Evolutionary conservation across 2,888 invertebrate species (phyloP).

Genomic region (Bugulina stolonifera): DNA sequence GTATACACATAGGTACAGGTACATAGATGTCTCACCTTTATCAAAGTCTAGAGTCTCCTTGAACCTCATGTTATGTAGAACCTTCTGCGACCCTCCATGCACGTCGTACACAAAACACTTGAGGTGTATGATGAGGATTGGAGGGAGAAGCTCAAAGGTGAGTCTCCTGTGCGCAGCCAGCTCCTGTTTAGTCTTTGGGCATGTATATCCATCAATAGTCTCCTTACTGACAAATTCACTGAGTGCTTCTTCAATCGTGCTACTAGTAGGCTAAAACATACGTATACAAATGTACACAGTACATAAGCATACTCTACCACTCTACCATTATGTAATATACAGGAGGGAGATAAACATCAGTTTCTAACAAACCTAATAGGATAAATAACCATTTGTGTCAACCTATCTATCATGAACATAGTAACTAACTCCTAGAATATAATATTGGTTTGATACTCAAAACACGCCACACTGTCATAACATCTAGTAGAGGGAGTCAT

Average conservation of each 20-base stretch:
- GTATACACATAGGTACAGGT: too few species aligned
- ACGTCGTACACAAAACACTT: slow-evolving; percentile 82
- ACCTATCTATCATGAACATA: too few species aligned
- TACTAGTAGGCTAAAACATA: background rate
- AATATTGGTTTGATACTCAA: too few species aligned
- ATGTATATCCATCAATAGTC: slow-evolving; percentile 77
- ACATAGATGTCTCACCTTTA: slow-evolving; percentile 63
- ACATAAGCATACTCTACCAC: background rate
- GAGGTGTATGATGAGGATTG: slow-evolving; percentile 80
- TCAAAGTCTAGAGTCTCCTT: slow-evolving; percentile 65
- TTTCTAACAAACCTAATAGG: too few species aligned
- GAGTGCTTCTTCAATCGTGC: slow-evolving; percentile 64
- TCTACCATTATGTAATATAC: too few species aligned
- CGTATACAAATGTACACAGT: too few species aligned
- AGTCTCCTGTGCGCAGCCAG: slow-evolving; percentile 81
- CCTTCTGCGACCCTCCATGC: slow-evolving; percentile 80
- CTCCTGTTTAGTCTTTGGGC: slow-evolving; percentile 71
- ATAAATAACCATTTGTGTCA: too few species aligned
- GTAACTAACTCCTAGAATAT: too few species aligned
- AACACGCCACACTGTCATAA: background rate
- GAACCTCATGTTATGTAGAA: slow-evolving; percentile 83
- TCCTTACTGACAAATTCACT: slow-evolving; percentile 79
- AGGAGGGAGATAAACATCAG: too few species aligned
- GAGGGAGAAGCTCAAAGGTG: slow-evolving; percentile 79
- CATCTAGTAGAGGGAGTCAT: background rate